Percentiles rank a stretch among this genome's conserved stretches.
Conservation (phyloP, 2,797 vertebrate species). For the Onychomys leucogaster region DNA sequence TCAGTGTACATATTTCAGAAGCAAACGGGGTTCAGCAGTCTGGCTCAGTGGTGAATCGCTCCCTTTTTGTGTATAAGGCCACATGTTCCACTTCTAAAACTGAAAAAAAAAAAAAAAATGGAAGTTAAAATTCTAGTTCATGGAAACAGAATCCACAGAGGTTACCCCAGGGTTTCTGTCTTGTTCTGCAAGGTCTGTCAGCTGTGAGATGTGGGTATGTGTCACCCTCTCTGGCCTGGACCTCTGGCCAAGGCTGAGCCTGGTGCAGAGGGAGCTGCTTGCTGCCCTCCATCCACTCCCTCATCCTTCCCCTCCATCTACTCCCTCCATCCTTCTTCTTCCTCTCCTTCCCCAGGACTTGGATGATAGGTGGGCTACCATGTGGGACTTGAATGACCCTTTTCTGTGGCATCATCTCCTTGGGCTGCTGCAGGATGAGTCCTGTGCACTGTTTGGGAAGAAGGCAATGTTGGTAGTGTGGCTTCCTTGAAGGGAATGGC, state of each 20-base stretch:
- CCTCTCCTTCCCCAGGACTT: too few relatives aligned
- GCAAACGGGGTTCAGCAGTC: background rate
- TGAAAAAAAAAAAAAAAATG: background rate
- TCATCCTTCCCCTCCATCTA: too few relatives aligned
- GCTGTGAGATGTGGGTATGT: background rate
- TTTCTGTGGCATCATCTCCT: background rate
- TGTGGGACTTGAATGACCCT: background rate
- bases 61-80: background rate
- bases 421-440: background rate
- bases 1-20: too few relatives aligned
- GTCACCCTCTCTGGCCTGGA: too few relatives aligned
- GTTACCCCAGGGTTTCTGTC: background rate
- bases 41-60: background rate
- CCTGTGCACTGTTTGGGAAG: background rate
- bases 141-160: background rate
- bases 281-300: background rate
- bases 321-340: background rate
- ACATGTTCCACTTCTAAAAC: too few relatives aligned
- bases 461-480: background rate
- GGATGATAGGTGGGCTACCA: background rate
- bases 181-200: background rate
- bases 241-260: background rate
- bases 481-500: background rate
- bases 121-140: background rate
- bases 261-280: background rate